phyloP scores from a whole-genome alignment of 1,140 invertebrate genomes.

The Bombus superbus region DNA sequence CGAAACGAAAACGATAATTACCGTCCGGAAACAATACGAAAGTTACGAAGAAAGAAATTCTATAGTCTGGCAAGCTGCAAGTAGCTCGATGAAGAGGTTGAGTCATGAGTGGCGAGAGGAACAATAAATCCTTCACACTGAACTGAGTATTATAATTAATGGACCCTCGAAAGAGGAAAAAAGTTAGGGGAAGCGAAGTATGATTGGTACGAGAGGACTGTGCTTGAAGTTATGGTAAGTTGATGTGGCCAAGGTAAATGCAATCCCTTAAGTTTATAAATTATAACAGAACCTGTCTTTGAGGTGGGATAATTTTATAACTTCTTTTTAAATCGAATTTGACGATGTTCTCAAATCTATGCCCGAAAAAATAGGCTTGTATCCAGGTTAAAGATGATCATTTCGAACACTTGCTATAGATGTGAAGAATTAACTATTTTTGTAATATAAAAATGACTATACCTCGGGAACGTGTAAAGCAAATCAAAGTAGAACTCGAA shows the following conservation, averaged over 20 bases:
- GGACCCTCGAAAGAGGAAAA: background rate
- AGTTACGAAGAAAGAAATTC: background rate
- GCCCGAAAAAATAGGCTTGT: too few species aligned
- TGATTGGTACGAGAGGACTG: background rate
- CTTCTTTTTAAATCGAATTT: background rate
- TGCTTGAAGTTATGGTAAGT: background rate
- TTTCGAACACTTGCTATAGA: too few species aligned
- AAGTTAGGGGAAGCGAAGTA: background rate
- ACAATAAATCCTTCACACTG: slow-evolving; percentile 13
- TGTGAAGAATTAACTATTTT: too few species aligned
- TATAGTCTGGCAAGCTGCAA: background rate
- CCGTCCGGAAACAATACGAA: background rate
- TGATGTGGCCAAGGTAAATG: background rate
- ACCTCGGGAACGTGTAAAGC: too few species aligned
- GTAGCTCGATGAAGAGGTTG: background rate
- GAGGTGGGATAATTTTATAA: too few species aligned
- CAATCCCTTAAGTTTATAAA: background rate
- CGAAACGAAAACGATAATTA: slow-evolving; percentile 4
- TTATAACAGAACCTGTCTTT: background rate
- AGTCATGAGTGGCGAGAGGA: background rate
- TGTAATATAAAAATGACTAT: too few species aligned
- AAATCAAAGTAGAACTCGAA: too few species aligned
- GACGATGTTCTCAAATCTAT: too few species aligned
- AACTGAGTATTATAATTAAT: slow-evolving; percentile 3
- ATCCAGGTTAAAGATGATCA: too few species aligned